These are phyloP conservation scores for Cavia aperea DNA, from an alignment of 2,113 vertebrate species.

Conservation along the genomic window DNA sequence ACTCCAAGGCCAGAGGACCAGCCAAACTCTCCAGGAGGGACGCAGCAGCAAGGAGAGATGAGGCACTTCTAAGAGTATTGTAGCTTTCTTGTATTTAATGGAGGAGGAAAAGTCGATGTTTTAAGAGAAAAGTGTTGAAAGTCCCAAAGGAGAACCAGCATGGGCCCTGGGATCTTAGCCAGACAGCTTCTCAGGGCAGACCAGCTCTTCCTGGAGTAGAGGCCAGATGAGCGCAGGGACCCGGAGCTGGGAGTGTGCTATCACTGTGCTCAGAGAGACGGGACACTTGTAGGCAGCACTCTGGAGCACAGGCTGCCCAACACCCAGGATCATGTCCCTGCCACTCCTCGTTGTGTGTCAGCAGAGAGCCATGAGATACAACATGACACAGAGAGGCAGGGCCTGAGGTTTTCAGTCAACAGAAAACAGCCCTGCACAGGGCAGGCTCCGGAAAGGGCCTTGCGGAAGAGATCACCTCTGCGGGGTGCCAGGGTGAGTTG, in stretches of 20 bases:
- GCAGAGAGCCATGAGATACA: neutral
- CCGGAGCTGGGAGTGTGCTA: neutral
- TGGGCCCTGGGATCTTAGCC: neutral
- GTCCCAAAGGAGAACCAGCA: neutral
- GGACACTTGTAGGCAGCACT: too few relatives aligned
- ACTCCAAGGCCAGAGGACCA: neutral
- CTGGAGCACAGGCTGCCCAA: neutral
- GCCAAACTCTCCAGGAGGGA: neutral
- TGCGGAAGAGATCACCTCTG: fast-evolving
- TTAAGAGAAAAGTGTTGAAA: neutral
- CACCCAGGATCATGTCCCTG: neutral
- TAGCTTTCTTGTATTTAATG: too few relatives aligned
- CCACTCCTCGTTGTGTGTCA: fast-evolving
- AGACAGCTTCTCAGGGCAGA: neutral
- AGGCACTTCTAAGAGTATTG: neutral
- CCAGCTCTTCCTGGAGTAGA: neutral
- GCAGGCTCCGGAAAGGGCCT: neutral
- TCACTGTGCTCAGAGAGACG: too few relatives aligned
- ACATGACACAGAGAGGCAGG: neutral
- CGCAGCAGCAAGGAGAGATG: neutral
- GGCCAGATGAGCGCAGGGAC: neutral
- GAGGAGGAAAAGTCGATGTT: neutral
- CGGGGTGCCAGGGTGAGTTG: neutral
- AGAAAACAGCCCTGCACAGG: neutral
- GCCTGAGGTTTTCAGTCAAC: neutral